phyloP scores from a whole-genome alignment of 2,797 vertebrate genomes.

The Netta rufina region DNA sequence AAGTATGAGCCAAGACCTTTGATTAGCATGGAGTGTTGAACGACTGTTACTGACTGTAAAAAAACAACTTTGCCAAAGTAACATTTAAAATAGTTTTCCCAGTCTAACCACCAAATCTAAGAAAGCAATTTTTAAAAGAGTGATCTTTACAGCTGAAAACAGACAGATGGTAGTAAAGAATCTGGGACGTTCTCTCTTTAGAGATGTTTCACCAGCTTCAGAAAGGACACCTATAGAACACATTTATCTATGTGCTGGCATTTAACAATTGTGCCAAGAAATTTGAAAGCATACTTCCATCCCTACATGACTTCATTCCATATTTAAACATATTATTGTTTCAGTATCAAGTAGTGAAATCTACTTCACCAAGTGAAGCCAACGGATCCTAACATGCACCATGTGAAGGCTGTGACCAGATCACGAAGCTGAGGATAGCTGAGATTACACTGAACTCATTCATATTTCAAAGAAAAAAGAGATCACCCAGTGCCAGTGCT shows the following conservation, averaged over 20 bases:
- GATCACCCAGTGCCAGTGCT: background rate
- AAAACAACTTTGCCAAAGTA: constrained; percentile 42
- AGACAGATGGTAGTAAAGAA: constrained; percentile 76
- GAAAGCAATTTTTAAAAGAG: constrained; percentile 60
- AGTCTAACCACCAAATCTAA: constrained; percentile 59
- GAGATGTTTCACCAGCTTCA: constrained; percentile 67
- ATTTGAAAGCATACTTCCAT: constrained; percentile 37
- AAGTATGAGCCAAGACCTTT: constrained; percentile 63
- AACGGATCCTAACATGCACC: background rate
- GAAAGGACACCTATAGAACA: constrained; percentile 72
- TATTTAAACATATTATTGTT: constrained; percentile 29
- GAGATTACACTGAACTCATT: background rate
- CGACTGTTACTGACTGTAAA: constrained; percentile 52
- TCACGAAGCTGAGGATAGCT: background rate
- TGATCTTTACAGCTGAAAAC: constrained; percentile 70
- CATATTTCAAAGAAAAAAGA: background rate
- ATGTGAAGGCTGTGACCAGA: background rate
- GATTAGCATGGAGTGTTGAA: constrained; percentile 63
- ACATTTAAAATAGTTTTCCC: constrained; percentile 66
- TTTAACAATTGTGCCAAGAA: constrained; percentile 70
- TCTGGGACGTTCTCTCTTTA: constrained; percentile 70
- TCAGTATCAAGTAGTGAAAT: constrained; percentile 16
- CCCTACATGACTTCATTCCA: background rate
- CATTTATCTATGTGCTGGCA: constrained; percentile 61
- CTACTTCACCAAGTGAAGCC: background rate